A percentile compares a stretch with the other conserved stretches of the same genome.
Conservation (phyloP, 1,140 invertebrate species). For the Dendroctonus ponderosae region DNA sequence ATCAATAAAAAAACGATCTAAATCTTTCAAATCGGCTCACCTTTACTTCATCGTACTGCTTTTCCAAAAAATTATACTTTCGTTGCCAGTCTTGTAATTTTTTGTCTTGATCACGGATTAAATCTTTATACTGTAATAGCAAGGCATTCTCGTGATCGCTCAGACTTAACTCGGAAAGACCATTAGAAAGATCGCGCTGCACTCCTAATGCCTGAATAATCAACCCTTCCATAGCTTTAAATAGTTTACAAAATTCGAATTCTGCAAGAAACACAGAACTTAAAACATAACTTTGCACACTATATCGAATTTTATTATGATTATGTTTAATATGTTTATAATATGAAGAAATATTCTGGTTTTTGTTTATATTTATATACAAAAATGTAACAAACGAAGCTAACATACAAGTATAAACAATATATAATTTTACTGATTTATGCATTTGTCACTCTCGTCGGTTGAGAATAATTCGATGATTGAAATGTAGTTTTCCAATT, state of each 20-base stretch:
- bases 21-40: slow-evolving; percentile 37
- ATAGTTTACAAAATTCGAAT: slow-evolving; percentile 91
- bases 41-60: slow-evolving; percentile 58
- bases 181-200: slow-evolving; percentile 53
- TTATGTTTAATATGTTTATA: no score
- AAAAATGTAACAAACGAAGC: no score
- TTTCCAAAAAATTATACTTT: slow-evolving; percentile 55
- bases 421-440: no score
- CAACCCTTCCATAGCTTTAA: slow-evolving; percentile 71
- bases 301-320: no score
- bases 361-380: no score
- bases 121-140: slow-evolving; percentile 79
- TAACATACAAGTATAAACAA: no score
- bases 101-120: slow-evolving; percentile 84
- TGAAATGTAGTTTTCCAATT: not conserved
- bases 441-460: no score
- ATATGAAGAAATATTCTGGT: no score
- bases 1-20: slow-evolving; percentile 9
- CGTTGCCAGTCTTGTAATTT: slow-evolving; percentile 66
- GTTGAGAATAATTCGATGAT: no score
- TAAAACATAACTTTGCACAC: not conserved
- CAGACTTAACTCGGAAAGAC: slow-evolving; percentile 54
- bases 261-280: slow-evolving; percentile 56
- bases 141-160: slow-evolving; percentile 61
- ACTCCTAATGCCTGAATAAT: slow-evolving; percentile 60